These are phyloP conservation scores for Leptoclinus maculatus DNA, from an alignment of 2,797 vertebrate genomes.

Conservation along the genomic window DNA sequence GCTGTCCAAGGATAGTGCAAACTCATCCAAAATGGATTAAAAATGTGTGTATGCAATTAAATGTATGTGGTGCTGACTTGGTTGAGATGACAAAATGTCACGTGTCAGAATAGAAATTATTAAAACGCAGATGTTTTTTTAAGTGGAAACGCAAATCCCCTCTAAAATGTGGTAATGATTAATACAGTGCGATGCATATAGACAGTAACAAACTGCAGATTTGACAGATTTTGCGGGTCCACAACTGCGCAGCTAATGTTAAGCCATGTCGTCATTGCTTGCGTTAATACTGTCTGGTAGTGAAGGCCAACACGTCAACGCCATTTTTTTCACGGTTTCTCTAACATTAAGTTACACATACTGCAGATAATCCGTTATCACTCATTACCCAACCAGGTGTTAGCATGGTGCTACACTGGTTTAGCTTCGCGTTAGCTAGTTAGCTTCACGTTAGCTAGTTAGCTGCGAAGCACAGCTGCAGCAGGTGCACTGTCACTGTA, in stretches of 20 bases:
- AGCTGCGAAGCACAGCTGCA: slow-evolving; percentile 62
- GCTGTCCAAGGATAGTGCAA: neutral
- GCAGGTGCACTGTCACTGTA: slow-evolving; percentile 73
- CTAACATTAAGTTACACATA: neutral
- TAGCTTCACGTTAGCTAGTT: slow-evolving; percentile 65
- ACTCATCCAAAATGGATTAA: neutral
- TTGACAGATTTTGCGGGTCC: slow-evolving; percentile 47
- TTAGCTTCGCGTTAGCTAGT: slow-evolving; percentile 52
- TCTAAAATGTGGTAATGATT: neutral
- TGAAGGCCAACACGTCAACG: slow-evolving; percentile 16
- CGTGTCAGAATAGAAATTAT: neutral
- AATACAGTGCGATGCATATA: neutral
- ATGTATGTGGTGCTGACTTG: too few species aligned
- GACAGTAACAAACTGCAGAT: slow-evolving; percentile 27
- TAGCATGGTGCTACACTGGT: slow-evolving; percentile 37
- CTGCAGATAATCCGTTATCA: neutral
- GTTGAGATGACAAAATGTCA: neutral
- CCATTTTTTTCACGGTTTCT: neutral
- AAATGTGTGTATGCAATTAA: too few species aligned
- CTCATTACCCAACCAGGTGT: slow-evolving; percentile 55
- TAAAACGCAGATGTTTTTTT: neutral
- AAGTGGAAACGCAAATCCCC: too few species aligned
- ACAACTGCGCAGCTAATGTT: slow-evolving; percentile 75
- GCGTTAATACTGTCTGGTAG: slow-evolving; percentile 43
- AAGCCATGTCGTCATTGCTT: slow-evolving; percentile 75